Evolutionary conservation across 1,140 invertebrate species (phyloP).

Genomic region (Micrasema longulum): DNA sequence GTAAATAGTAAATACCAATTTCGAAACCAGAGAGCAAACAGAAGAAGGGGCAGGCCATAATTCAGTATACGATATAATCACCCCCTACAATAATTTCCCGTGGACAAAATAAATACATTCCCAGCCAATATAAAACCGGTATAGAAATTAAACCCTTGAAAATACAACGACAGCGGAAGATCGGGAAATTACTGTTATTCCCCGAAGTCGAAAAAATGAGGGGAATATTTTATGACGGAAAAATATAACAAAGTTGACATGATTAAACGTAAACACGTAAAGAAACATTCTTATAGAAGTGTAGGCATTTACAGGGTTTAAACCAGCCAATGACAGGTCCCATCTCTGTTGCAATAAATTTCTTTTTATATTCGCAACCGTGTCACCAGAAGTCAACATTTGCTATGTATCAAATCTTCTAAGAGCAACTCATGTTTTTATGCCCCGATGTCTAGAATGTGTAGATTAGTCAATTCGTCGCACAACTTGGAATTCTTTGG

Average conservation of each 20-base stretch:
- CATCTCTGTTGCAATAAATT: no score
- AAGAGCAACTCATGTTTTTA: no score
- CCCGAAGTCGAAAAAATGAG: not conserved
- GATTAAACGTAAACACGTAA: constrained; percentile 20
- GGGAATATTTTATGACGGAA: constrained; percentile 1
- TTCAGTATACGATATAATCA: constrained; percentile 47
- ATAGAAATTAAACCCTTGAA: constrained; percentile 2
- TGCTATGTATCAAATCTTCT: no score
- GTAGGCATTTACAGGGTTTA: no score
- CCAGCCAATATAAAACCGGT: constrained; percentile 1
- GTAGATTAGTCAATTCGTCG: no score
- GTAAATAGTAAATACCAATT: constrained; percentile 46
- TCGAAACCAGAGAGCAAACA: constrained; percentile 44
- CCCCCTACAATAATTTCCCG: constrained; percentile 12
- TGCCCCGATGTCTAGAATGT: no score
- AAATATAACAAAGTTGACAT: not conserved
- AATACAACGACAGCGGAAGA: constrained; percentile 3
- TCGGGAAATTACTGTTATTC: not conserved
- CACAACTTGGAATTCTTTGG: no score
- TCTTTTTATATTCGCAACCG: no score
- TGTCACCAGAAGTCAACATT: no score
- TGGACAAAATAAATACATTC: constrained; percentile 15
- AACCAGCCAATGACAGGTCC: no score
- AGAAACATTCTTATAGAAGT: no score
- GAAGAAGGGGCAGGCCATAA: constrained; percentile 41